Base-by-base conservation (phyloP, 2,888 invertebrate species). In the Aphodius sticticus region DNA sequence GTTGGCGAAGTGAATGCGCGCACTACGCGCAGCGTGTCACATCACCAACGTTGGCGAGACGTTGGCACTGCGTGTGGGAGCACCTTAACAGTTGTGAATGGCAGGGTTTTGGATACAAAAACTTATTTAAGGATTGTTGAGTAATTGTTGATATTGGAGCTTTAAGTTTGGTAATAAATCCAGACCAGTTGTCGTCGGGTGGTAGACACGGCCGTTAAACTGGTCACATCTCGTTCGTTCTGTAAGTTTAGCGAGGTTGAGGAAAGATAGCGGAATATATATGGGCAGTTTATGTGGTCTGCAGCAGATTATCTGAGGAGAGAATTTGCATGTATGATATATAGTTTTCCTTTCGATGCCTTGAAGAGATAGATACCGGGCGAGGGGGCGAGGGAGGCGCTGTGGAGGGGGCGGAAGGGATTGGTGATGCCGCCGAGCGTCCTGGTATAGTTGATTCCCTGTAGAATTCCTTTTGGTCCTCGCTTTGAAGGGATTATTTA, bases 401-500 rank as follows among this genome's bases (percentile, higher is more conserved):
- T 74, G 36, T 26, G 74, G 74, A 74, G 74, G 7, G 16, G 70
- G 70, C 3, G 15, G 70, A 26, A 15, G 70, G 70, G 70, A 74
- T 35, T 15, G n/a, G 74, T 16, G 36, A 37, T 74, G n/a, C 74
- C 74, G 74, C 74, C 26, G 71, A 71, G 35, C 71, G 26, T 26
- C 26, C 53, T 53, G 53, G 53, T 53, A 74, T 74, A 74, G 74
- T 53, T 74, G 74, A 87, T 86, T 88, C 89, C 89, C 89, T 79
- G 83, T 87, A 88, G 89, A 87, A 88, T 88, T 88, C 87, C 87
- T 87, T 87, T 86, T 86, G 76, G 85, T 87, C 88, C 86, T 84
- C 87, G 88, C 89, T 89, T 89, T 89, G 89, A 89, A 88, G 89
- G 89, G 89, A 89, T 89, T 89, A 89, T 89, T 88, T 89, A 88